Evolutionary conservation across 2,888 invertebrate genomes (phyloP).

Genomic region (Gymnoscelis rufifasciata): DNA sequence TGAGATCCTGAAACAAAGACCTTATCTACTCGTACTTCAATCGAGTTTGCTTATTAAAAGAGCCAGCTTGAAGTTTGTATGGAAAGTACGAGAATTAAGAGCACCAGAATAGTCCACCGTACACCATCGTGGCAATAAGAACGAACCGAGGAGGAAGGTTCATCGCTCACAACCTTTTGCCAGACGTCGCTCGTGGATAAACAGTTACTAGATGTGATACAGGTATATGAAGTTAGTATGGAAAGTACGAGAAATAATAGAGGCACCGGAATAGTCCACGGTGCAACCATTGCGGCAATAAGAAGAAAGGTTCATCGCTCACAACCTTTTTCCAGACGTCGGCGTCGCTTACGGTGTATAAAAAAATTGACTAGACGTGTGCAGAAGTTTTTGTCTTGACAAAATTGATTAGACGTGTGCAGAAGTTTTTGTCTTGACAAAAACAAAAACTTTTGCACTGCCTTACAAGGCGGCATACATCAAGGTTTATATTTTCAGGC

Average conservation of each 20-base stretch:
- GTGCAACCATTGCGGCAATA: constrained; percentile 13
- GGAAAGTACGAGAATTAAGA: neutral
- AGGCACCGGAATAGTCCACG: constrained; percentile 7
- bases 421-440: too few relatives aligned
- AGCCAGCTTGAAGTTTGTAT: neutral
- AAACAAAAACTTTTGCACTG: too few relatives aligned
- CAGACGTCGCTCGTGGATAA: constrained; percentile 15
- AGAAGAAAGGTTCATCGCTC: constrained; percentile 26
- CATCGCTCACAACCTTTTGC: constrained; percentile 27
- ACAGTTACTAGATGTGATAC: constrained; percentile 4
- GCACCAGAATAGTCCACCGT: constrained; percentile 7
- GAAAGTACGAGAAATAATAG: neutral
- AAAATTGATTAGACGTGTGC: too few relatives aligned
- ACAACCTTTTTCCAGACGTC: constrained; percentile 24
- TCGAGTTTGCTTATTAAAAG: too few relatives aligned
- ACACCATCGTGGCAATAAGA: constrained; percentile 17
- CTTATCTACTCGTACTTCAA: too few relatives aligned
- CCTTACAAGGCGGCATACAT: too few relatives aligned
- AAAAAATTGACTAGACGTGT: neutral
- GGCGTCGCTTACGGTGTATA: too few relatives aligned
- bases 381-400: too few relatives aligned
- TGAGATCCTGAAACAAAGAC: too few relatives aligned
- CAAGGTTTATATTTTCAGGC: too few relatives aligned
- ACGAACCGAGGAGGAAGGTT: constrained; percentile 22
- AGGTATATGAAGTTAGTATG: neutral